These are phyloP conservation scores for Neosilurus mollespiculum DNA, from an alignment of 2,797 vertebrate species.

Conservation along the genomic window DNA sequence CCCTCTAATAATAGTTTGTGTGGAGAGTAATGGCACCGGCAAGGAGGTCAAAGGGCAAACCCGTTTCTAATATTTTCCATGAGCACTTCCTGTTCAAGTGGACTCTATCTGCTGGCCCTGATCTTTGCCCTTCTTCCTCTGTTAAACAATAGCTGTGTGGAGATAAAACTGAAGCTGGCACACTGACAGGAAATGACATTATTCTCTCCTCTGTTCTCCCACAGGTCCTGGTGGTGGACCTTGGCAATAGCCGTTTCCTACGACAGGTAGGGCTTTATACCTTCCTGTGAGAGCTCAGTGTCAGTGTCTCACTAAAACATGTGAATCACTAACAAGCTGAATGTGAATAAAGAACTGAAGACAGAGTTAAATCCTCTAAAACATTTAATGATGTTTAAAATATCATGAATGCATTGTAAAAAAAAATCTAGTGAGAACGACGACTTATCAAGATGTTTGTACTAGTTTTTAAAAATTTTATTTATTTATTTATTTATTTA, in stretches of 20 bases:
- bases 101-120: conserved; percentile 19
- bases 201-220: conserved; percentile 55
- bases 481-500: not conserved
- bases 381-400: not conserved
- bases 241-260: conserved; percentile 91
- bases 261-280: conserved; percentile 80
- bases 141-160: conserved; percentile 59
- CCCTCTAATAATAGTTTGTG: conserved; percentile 37
- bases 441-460: not conserved
- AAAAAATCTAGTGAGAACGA: not conserved
- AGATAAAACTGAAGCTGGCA: conserved; percentile 42
- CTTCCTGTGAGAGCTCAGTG: conserved; percentile 9
- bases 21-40: conserved; percentile 14
- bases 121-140: conserved; percentile 54
- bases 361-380: not conserved
- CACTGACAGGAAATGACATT: conserved; percentile 67
- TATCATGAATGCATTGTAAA: not conserved
- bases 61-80: conserved; percentile 45
- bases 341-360: not conserved
- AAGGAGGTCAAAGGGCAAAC: conserved; percentile 31
- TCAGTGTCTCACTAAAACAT: not conserved
- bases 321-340: not conserved
- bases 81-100: conserved; percentile 46
- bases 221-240: conserved; percentile 94
- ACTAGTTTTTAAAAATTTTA: not conserved